Conservation (phyloP, 2,113 vertebrate species). For the Hyperoodon ampullatus region DNA sequence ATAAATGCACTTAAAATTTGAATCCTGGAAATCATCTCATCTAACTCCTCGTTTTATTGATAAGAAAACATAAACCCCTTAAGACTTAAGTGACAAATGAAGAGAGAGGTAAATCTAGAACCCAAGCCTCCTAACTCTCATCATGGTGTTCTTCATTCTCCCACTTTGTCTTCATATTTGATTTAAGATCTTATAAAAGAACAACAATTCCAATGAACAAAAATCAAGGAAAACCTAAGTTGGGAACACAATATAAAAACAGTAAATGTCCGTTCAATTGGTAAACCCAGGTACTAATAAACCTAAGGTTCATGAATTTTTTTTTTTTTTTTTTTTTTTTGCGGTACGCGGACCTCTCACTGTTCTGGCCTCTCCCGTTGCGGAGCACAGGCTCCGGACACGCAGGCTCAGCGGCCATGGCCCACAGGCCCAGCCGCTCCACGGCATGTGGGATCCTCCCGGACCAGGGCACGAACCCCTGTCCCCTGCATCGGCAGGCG, state of each 20-base stretch:
- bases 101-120: neutral
- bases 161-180: neutral
- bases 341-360: no score
- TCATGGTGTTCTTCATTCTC: neutral
- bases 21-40: slow-evolving; percentile 46
- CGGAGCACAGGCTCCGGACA: no score
- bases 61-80: neutral
- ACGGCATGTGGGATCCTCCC: no score
- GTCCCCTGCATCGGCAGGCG: no score
- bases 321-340: no score
- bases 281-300: neutral
- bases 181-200: neutral
- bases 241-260: slow-evolving; percentile 41
- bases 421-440: no score
- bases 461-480: no score
- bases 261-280: neutral
- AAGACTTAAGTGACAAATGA: neutral
- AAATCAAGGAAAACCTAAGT: slow-evolving; percentile 25
- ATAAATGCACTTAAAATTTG: neutral
- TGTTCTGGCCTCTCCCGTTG: no score
- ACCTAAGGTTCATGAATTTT: neutral
- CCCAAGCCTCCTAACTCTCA: neutral
- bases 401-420: no score
- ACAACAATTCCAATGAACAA: slow-evolving; percentile 37
- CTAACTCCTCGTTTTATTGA: neutral